These are phyloP conservation scores for Oxystoma pomonae DNA, from an alignment of 2,888 invertebrate genomes.

Conservation along the genomic window DNA sequence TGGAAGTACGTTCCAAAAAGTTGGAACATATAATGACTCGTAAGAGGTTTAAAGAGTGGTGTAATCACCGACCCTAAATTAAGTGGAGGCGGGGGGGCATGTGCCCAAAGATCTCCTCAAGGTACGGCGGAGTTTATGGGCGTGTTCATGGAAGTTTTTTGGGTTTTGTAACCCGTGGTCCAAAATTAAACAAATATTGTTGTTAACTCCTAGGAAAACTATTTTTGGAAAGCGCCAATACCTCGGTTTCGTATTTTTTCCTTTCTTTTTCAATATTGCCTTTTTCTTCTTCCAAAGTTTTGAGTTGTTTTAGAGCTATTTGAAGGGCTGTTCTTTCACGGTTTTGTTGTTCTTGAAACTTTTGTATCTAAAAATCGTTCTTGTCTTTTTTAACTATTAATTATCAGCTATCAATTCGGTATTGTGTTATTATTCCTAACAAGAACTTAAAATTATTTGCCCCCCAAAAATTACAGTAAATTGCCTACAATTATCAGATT, in stretches of 20 bases:
- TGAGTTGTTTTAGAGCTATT: constrained; percentile 36
- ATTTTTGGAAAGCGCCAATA: background rate
- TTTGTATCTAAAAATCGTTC: constrained; percentile 39
- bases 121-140: background rate
- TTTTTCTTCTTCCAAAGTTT: constrained; percentile 31
- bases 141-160: background rate
- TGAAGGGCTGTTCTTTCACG: constrained; percentile 36
- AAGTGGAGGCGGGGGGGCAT: background rate
- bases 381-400: too few relatives aligned
- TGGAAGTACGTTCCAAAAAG: too few relatives aligned
- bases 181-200: background rate
- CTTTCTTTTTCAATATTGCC: constrained; percentile 32
- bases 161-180: constrained; percentile 2
- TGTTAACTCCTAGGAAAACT: background rate
- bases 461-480: too few relatives aligned
- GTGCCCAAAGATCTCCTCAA: background rate
- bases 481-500: too few relatives aligned
- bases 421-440: too few relatives aligned
- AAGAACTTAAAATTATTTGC: too few relatives aligned
- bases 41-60: background rate
- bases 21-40: background rate
- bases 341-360: constrained; percentile 38
- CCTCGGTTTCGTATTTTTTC: constrained; percentile 13
- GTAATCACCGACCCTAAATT: background rate
- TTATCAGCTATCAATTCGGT: too few relatives aligned